Evolutionary conservation across 2,113 vertebrate species (phyloP), one percentile per base, ranked within the genome.

Genomic region (Bubo bubo): DNA sequence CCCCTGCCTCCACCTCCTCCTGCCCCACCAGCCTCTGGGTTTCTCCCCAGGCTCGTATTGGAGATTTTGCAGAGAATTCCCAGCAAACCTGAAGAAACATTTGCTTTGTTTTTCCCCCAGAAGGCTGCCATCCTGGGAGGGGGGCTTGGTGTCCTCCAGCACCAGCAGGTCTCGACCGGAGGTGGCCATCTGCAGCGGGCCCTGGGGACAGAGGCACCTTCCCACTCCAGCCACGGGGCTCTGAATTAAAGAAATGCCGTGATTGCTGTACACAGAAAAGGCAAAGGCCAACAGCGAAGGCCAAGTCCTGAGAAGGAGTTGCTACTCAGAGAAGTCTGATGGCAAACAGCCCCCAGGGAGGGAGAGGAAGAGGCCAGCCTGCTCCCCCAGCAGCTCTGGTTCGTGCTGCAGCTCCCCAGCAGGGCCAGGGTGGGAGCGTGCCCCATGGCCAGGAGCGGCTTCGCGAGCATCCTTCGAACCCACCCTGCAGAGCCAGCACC

Each of bases 21-120:
- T 4, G 9, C 49, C 43, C 49, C 23, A 32, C 50, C 15, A 43
- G 62, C 43, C 67, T 30, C 50, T 34, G 47, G 64, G 45, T 52
- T 90, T 83, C 32, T 59, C 39, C 64, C 35, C n/a, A 74, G 66
- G 56, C 79, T 74, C 58, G 82, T 21, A 20, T 1, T 17, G 18
- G 55, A 90, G 92, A 77, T 92, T 96, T 82, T 86, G 75, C 37
- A 49, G 28, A 82, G 91, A 94, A 91, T 66, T 75, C 79, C 68
- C 49, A 73, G 62, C 47, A 82, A 92, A 52, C 66, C 86, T 12
- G n/a, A 68, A 60, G 70, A 73, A 95, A 75, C 59, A 7, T 45
- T 92, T 66, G 77, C 59, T 87, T 93, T 81, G 67, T 43, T 81
- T 67, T 63, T 74, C 28, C 74, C 73, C 79, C 35, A 79, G 50